Conservation (phyloP, 2,888 invertebrate species). For the Asteroscopus sphinx region DNA sequence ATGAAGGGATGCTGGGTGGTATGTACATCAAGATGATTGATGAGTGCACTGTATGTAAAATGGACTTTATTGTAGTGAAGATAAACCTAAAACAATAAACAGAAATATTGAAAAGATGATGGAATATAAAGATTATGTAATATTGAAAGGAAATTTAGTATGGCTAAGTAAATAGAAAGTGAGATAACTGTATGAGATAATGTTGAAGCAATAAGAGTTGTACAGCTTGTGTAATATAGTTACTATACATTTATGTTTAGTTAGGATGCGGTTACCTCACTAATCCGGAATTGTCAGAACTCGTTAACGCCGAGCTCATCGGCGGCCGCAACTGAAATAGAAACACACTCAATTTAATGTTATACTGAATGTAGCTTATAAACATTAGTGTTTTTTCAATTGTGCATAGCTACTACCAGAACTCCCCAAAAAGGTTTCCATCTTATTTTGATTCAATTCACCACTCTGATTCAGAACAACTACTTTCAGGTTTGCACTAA, state of each 20-base stretch:
- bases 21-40: conserved; percentile 75
- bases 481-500: too few species aligned
- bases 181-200: conserved; percentile 47
- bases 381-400: too few species aligned
- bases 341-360: conserved; percentile 29
- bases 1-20: conserved; percentile 69
- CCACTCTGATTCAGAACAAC: too few species aligned
- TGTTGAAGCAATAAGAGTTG: conserved; percentile 51
- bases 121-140: conserved; percentile 50
- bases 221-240: conserved; percentile 39
- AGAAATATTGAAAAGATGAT: conserved; percentile 54
- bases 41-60: conserved; percentile 74
- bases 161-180: conserved; percentile 48
- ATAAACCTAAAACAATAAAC: conserved; percentile 88
- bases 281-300: conserved; percentile 89
- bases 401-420: too few species aligned
- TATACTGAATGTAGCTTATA: not conserved
- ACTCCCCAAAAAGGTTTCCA: too few species aligned
- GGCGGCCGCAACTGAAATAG: conserved; percentile 86
- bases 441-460: too few species aligned
- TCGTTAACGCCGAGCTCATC: conserved; percentile 84
- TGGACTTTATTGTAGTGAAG: conserved; percentile 81
- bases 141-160: conserved; percentile 40
- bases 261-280: conserved; percentile 80
- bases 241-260: conserved; percentile 41